Percentiles rank a stretch among this genome's conserved stretches.
Conservation (phyloP, 2,797 vertebrate species). For the Calcarius lapponicus region DNA sequence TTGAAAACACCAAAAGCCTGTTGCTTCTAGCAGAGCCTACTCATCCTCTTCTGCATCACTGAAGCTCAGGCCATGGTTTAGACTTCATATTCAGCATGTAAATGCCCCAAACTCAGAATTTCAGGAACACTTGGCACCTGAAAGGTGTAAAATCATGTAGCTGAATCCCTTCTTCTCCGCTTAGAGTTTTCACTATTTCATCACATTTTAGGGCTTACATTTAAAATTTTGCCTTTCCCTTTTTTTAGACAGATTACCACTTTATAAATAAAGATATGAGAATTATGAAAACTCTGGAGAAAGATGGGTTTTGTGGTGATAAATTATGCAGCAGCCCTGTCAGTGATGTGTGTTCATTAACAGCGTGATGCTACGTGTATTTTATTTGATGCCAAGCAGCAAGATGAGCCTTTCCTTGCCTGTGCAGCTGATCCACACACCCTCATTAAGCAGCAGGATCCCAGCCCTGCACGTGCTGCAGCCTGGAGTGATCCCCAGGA, state of each 20-base stretch:
- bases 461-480: rapidly evolving
- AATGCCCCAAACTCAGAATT: not conserved
- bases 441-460: not conserved
- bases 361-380: not conserved
- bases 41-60: not conserved
- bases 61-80: not conserved
- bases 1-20: not conserved
- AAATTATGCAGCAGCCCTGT: not conserved
- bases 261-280: conserved; percentile 13
- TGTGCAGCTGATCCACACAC: not conserved
- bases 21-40: not conserved
- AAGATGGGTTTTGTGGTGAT: not conserved
- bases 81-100: rapidly evolving
- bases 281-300: not conserved
- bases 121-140: not conserved
- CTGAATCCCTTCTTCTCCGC: not conserved
- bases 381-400: not conserved
- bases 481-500: rapidly evolving
- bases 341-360: not conserved
- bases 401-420: not conserved
- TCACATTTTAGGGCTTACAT: not conserved
- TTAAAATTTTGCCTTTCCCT: not conserved
- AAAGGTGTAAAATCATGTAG: not conserved
- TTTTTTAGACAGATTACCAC: not conserved
- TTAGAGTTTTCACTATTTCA: not conserved